A percentile compares a stretch with the other conserved stretches of the same genome.
These are phyloP conservation scores for Myopa tessellatipennis DNA, from an alignment of 2,888 invertebrate genomes.

Conservation along the genomic window DNA sequence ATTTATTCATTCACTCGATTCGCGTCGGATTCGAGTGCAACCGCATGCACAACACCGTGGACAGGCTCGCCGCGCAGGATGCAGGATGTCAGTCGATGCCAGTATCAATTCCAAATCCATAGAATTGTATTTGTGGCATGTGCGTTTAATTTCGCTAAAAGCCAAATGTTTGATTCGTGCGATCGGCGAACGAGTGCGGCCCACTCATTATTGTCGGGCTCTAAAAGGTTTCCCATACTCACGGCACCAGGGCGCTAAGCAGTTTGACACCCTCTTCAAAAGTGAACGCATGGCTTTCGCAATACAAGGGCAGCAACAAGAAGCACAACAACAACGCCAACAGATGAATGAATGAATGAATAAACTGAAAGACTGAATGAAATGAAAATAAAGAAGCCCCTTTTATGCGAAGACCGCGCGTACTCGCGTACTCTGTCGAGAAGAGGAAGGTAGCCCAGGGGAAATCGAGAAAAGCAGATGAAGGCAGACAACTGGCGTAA, in stretches of 20 bases:
- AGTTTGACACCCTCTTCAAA: conserved; percentile 46
- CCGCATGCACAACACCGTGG: conserved; percentile 13
- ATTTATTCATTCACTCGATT: conserved; percentile 30
- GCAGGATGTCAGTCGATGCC: background rate
- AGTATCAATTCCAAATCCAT: conserved; percentile 52
- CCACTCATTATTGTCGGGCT: conserved; percentile 23
- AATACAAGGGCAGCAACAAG: background rate
- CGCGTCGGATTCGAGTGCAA: conserved; percentile 10
- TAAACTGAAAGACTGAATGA: background rate
- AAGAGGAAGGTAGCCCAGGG: conserved; percentile 47
- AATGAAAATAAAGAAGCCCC: conserved; percentile 9
- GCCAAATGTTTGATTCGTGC: conserved; percentile 52
- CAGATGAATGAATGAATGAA: background rate
- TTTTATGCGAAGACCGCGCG: conserved; percentile 5
- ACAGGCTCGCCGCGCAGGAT: background rate
- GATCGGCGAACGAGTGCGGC: conserved; percentile 3
- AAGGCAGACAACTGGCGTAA: conserved; percentile 57
- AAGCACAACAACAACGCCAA: background rate
- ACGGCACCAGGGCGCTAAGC: conserved; percentile 15
- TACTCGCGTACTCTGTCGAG: too few species aligned
- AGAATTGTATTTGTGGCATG: conserved; percentile 66
- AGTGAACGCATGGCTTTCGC: conserved; percentile 10
- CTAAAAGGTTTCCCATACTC: conserved; percentile 26
- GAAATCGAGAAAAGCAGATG: conserved; percentile 48
- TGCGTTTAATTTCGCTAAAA: conserved; percentile 68